phyloP scores from a whole-genome alignment of 2,113 vertebrate species.

The Crocuta crocuta region DNA sequence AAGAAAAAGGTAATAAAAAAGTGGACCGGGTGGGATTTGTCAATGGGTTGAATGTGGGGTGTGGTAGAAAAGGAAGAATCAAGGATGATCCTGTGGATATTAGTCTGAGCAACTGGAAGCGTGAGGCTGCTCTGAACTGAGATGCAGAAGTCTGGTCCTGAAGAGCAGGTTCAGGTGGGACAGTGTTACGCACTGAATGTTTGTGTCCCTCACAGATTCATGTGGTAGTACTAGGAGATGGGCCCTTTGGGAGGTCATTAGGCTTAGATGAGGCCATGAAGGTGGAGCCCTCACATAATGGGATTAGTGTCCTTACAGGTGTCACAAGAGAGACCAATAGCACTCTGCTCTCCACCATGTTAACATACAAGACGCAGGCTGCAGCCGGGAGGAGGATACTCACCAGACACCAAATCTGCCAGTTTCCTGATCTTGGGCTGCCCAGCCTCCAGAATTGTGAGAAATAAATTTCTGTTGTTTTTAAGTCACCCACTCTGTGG shows the following conservation, averaged over 20 bases:
- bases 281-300: not conserved
- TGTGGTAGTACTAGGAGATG: not conserved
- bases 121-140: not conserved
- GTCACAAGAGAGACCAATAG: not conserved
- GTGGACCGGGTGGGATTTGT: not conserved
- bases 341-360: rapidly evolving
- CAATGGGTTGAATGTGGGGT: not conserved
- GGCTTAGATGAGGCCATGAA: not conserved
- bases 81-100: not conserved
- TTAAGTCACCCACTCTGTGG: not conserved
- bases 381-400: not conserved
- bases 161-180: not conserved
- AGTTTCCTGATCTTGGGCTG: not conserved
- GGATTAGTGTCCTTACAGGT: not conserved
- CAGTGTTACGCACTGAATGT: not conserved
- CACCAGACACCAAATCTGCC: not conserved
- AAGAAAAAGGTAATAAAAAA: too few relatives aligned
- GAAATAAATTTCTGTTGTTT: not conserved
- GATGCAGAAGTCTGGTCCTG: not conserved
- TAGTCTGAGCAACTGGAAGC: not conserved
- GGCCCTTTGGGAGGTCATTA: not conserved
- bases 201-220: not conserved
- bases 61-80: not conserved
- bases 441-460: not conserved
- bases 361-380: not conserved